A percentile compares a stretch with the other conserved stretches of the same genome.
Evolutionary conservation across 2,888 invertebrate genomes (phyloP).

Genomic region (Antitype chi): DNA sequence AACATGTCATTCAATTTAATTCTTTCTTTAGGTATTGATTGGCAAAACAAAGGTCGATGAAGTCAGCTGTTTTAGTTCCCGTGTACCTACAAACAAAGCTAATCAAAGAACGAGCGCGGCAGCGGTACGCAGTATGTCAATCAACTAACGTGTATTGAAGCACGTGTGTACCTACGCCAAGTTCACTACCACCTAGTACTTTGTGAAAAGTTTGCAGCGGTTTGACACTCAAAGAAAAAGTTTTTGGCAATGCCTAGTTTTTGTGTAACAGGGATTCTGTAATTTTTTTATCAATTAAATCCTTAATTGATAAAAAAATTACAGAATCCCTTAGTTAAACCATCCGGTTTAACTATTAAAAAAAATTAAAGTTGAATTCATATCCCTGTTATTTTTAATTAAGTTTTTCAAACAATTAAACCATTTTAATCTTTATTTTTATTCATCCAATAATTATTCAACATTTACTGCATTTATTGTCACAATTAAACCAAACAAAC

Average conservation of each 20-base stretch:
- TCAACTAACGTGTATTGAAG: neutral
- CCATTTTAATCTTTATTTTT: neutral
- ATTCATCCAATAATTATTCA: neutral
- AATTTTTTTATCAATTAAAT: neutral
- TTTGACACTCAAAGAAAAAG: neutral
- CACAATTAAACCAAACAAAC: neutral
- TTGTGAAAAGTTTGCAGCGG: neutral
- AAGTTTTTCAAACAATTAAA: neutral
- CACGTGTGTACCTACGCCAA: constrained; percentile 2
- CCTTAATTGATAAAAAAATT: too few relatives aligned
- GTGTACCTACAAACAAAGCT: neutral
- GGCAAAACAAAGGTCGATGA: constrained; percentile 10
- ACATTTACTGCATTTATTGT: neutral
- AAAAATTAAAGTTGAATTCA: neutral
- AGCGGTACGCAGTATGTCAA: constrained; percentile 25
- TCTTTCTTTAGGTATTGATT: constrained; percentile 9
- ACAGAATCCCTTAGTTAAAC: too few relatives aligned
- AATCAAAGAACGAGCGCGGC: neutral
- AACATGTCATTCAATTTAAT: neutral
- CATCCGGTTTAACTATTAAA: neutral
- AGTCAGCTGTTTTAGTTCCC: constrained; percentile 14
- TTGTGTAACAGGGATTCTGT: neutral
- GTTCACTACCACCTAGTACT: neutral
- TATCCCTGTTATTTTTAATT: too few relatives aligned
- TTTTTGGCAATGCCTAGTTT: neutral